Base-by-base conservation (phyloP, 2,113 vertebrate species). In the Ammodramus savannarum region DNA sequence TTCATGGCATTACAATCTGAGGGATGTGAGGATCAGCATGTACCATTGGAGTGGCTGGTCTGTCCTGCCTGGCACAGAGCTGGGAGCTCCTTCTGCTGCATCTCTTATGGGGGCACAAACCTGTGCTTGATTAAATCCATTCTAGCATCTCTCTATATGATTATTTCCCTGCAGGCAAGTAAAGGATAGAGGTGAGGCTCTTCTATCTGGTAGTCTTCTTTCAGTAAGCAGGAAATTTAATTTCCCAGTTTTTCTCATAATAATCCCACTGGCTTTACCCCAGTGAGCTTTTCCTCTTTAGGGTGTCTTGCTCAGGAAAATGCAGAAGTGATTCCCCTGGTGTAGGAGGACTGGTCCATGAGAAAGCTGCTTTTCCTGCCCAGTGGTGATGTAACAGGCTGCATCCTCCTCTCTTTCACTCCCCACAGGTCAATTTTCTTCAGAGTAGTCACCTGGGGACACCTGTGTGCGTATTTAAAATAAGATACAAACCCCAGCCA, bases 1-100 rank as follows among this genome's bases (percentile, higher is more conserved):
- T 89, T 89, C 65, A 41, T 32, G 79, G 52, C 11, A 16, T 80
- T 57, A 29, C 54, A 17, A 52, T 88, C 49, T 69, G 75, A 90
- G 65, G 62, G 85, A 69, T 79, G 81, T 0, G 1, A 48, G 51
- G 66, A 68, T 89, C 25, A 20, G 41, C 0, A 3, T 1, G 3
- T 72, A 46, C 39, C 44, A 4, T 43, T 43, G 27, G 61, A 51
- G 39, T 14, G 17, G 21, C n/a, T 69, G 27, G 2, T 65, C 66
- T 68, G 36, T 74, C 69, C 58, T 77, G 46, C 57, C 52, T 63
- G 68, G 61, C 57, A 58, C 55, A 61, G 82, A 78, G 44, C 44
- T 78, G 74, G 41, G 58, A 91, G 41, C 51, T 87, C 87, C 67
- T 21, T 48, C 62, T 77, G 15, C 65, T 43, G 69, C 3, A 20